Conservation (phyloP, 2,888 invertebrate species). For the Lysandra coridon region DNA sequence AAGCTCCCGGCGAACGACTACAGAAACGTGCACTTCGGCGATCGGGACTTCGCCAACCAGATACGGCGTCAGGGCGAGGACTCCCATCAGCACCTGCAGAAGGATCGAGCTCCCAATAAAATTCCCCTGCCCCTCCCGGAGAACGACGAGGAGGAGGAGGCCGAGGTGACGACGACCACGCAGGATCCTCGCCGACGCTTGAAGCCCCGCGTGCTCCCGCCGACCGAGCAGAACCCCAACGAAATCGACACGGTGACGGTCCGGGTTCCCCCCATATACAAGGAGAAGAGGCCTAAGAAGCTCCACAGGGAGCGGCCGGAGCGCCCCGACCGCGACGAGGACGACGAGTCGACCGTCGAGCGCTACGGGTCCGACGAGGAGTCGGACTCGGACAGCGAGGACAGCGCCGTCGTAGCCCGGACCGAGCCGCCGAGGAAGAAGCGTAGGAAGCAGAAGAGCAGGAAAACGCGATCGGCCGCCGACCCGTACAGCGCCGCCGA, state of each 20-base stretch:
- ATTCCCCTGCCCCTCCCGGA: conserved; percentile 48
- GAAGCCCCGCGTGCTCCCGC: conserved; percentile 69
- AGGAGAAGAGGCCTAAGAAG: conserved; percentile 69
- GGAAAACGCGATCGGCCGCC: conserved; percentile 53
- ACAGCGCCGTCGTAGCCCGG: conserved; percentile 51
- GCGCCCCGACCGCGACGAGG: conserved; percentile 49
- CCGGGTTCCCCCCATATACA: conserved; percentile 73
- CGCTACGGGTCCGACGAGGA: conserved; percentile 43
- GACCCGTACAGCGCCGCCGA: conserved; percentile 56
- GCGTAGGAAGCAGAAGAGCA: conserved; percentile 55
- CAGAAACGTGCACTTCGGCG: conserved; percentile 69
- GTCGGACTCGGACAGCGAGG: conserved; percentile 55
- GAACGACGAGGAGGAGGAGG: conserved; percentile 56
- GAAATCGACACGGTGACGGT: conserved; percentile 77
- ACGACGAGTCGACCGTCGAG: conserved; percentile 46
- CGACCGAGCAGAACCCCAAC: conserved; percentile 73
- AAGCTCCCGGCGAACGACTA: conserved; percentile 60
- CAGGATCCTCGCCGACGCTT: conserved; percentile 66
- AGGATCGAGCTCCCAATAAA: conserved; percentile 51
- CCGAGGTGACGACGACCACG: conserved; percentile 69
- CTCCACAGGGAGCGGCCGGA: conserved; percentile 59
- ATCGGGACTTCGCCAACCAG: conserved; percentile 56
- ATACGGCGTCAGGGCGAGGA: conserved; percentile 47
- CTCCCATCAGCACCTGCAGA: conserved; percentile 55
- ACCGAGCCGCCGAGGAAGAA: conserved; percentile 58